A percentile compares a stretch with the other conserved stretches of the same genome.
These are phyloP conservation scores for Bambusicola thoracicus DNA, from an alignment of 2,113 vertebrate species.

Conservation along the genomic window DNA sequence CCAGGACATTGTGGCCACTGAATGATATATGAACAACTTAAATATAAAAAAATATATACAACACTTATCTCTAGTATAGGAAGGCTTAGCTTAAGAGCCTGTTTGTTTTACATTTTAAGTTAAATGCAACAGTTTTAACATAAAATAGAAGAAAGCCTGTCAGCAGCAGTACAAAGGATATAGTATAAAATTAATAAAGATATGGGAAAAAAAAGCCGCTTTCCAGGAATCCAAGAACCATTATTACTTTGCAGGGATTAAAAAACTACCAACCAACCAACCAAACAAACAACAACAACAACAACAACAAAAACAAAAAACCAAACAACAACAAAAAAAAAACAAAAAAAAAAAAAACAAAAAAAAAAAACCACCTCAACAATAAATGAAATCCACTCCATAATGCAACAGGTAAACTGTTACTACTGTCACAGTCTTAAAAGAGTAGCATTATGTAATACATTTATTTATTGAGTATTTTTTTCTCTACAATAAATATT, in stretches of 20 bases:
- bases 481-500: neutral
- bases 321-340: too few species aligned
- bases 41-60: neutral
- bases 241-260: neutral
- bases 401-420: neutral
- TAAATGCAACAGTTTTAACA: neutral
- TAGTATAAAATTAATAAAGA: neutral
- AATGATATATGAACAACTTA: neutral
- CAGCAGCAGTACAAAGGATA: neutral
- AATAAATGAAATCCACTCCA: neutral
- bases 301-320: too few species aligned
- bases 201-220: neutral
- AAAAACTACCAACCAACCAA: too few species aligned
- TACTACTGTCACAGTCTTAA: neutral
- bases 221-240: neutral
- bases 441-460: neutral
- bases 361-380: too few species aligned
- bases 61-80: neutral
- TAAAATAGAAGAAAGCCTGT: neutral
- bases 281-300: too few species aligned
- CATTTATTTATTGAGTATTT: neutral
- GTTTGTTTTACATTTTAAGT: neutral
- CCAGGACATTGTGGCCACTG: neutral
- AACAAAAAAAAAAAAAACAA: too few species aligned
- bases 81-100: neutral